A percentile compares a stretch with the other conserved stretches of the same genome.
Conservation (phyloP, 2,797 vertebrate species). For the Nyctibius grandis region DNA sequence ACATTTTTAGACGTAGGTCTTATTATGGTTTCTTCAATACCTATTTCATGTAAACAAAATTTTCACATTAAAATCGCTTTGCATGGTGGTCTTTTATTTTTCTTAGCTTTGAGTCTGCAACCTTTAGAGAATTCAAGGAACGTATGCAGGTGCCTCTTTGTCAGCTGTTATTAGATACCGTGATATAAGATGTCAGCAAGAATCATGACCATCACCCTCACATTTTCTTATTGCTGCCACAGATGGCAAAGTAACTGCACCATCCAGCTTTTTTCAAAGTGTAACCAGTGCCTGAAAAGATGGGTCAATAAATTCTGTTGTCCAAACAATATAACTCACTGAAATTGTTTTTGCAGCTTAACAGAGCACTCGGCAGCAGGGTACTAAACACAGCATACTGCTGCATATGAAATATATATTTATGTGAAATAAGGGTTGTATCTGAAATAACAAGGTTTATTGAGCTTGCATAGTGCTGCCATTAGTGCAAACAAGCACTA, state of each 20-base stretch:
- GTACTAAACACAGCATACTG: not conserved
- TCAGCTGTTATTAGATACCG: slow-evolving; percentile 38
- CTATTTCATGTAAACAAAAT: not conserved
- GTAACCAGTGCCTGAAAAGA: slow-evolving; percentile 22
- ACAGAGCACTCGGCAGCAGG: not conserved
- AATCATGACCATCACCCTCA: slow-evolving; percentile 35
- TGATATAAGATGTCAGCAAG: slow-evolving; percentile 54
- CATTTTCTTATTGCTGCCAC: slow-evolving; percentile 35
- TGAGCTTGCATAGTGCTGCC: not conserved
- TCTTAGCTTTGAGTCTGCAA: not conserved
- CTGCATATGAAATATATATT: not conserved
- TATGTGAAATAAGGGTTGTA: not conserved
- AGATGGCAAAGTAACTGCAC: slow-evolving; percentile 42
- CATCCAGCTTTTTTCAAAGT: not conserved
- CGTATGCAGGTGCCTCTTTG: slow-evolving; percentile 18
- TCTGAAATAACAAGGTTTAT: slow-evolving; percentile 30
- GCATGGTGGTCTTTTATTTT: not conserved
- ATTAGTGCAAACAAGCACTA: not conserved
- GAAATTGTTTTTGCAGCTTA: slow-evolving; percentile 54
- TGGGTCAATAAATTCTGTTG: slow-evolving; percentile 56
- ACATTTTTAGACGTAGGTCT: not conserved
- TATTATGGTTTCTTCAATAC: not conserved
- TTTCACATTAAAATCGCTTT: not conserved
- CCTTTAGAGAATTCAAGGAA: not conserved
- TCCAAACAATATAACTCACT: slow-evolving; percentile 52